A percentile compares a stretch with the other conserved stretches of the same genome.
Evolutionary conservation across 2,888 invertebrate species (phyloP).

Genomic region (Epirrhoe tristata): DNA sequence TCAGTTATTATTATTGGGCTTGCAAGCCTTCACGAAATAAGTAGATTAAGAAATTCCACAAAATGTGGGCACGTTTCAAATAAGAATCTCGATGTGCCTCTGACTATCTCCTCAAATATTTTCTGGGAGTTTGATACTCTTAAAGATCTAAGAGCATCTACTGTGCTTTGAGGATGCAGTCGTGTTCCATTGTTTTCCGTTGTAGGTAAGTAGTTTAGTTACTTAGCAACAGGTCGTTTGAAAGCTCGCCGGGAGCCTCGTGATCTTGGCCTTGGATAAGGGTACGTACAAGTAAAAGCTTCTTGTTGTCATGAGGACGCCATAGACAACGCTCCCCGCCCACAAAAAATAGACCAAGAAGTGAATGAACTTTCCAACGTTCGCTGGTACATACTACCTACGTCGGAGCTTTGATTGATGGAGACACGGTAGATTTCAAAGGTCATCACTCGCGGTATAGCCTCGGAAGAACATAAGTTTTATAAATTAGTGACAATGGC

Average conservation of each 20-base stretch:
- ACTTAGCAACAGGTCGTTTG: too few species aligned
- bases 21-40: too few species aligned
- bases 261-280: background rate
- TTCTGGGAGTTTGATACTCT: too few species aligned
- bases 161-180: too few species aligned
- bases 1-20: too few species aligned
- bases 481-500: constrained; percentile 83
- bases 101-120: too few species aligned
- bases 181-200: too few species aligned
- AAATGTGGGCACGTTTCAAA: too few species aligned
- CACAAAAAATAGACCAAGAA: constrained; percentile 66
- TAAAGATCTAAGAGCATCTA: too few species aligned
- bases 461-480: constrained; percentile 73
- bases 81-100: too few species aligned
- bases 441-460: constrained; percentile 57
- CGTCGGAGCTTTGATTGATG: constrained; percentile 64
- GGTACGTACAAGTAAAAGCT: background rate
- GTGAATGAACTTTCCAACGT: constrained; percentile 73
- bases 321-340: constrained; percentile 42
- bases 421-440: constrained; percentile 56
- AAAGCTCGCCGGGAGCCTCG: background rate
- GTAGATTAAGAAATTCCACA: too few species aligned
- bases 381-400: constrained; percentile 55
- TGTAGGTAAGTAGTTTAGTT: too few species aligned
- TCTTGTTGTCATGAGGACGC: background rate